phyloP scores from a whole-genome alignment of 2,797 vertebrate species.

The Cuniculus paca region DNA sequence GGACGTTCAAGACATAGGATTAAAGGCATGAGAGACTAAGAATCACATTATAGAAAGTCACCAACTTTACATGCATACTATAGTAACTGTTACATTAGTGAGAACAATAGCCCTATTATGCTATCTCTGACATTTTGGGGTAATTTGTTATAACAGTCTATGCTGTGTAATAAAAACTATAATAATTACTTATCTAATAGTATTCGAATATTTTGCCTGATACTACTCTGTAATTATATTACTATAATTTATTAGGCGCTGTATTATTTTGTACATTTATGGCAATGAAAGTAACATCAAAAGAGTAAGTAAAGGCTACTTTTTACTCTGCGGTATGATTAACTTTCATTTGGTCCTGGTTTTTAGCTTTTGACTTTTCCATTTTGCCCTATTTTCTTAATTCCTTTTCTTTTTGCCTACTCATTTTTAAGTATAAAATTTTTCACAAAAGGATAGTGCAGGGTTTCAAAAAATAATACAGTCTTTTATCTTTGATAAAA shows the following conservation, averaged over 20 bases:
- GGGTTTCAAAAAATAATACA: neutral
- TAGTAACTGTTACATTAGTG: neutral
- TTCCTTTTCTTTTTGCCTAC: neutral
- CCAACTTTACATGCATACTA: neutral
- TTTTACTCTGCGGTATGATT: neutral
- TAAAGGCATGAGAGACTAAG: neutral
- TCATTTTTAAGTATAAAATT: conserved; percentile 19
- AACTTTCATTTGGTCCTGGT: neutral
- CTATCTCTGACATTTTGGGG: conserved; percentile 2
- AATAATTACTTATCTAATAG: conserved; percentile 46
- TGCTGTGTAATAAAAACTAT: conserved; percentile 48
- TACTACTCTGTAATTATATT: conserved; percentile 22
- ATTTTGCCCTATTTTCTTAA: neutral
- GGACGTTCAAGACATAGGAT: neutral
- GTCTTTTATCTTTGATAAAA: neutral
- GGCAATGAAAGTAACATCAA: conserved; percentile 31
- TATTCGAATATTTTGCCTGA: conserved; percentile 54
- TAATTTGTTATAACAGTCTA: conserved; percentile 38
- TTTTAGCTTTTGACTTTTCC: conserved; percentile 32
- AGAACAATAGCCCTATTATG: neutral
- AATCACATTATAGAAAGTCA: neutral
- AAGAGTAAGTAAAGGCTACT: conserved; percentile 45
- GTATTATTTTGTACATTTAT: neutral
- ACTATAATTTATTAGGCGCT: conserved; percentile 35
- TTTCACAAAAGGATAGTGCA: neutral